Percentiles rank a stretch among this genome's conserved stretches.
phyloP scores from a whole-genome alignment of 2,888 invertebrate species.

The Leucoma salicis region DNA sequence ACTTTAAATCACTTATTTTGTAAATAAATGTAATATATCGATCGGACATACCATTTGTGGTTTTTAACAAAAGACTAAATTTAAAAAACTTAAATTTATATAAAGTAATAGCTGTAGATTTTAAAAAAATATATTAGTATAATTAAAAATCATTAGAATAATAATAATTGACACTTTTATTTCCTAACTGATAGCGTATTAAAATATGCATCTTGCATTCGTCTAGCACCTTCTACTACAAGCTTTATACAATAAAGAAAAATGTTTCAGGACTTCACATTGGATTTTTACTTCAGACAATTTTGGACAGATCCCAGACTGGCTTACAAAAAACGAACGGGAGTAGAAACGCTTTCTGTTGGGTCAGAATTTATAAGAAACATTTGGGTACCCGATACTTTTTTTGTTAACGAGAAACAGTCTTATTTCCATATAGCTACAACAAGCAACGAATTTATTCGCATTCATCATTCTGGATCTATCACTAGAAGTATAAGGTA shows the following conservation, averaged over 20 bases:
- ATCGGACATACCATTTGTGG: too few relatives aligned
- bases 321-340: slow-evolving; percentile 93
- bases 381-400: slow-evolving; percentile 99
- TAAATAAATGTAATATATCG: too few relatives aligned
- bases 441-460: slow-evolving; percentile 99
- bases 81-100: too few relatives aligned
- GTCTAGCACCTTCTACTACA: too few relatives aligned
- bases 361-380: slow-evolving; percentile 97
- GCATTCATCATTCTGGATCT: slow-evolving; percentile 96
- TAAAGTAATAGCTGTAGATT: too few relatives aligned
- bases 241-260: slow-evolving; percentile 5
- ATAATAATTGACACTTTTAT: too few relatives aligned
- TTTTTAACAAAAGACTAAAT: too few relatives aligned
- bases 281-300: slow-evolving; percentile 99
- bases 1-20: too few relatives aligned
- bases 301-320: slow-evolving; percentile 98
- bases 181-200: too few relatives aligned
- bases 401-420: slow-evolving; percentile 99
- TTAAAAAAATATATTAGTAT: too few relatives aligned
- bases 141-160: too few relatives aligned
- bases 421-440: slow-evolving; percentile 99
- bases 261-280: slow-evolving; percentile 92
- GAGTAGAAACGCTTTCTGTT: slow-evolving; percentile 94
- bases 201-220: too few relatives aligned
- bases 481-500: slow-evolving; percentile 97